These are phyloP conservation scores for Trachops cirrhosus DNA, from an alignment of 2,797 vertebrate genomes.

Conservation along the genomic window DNA sequence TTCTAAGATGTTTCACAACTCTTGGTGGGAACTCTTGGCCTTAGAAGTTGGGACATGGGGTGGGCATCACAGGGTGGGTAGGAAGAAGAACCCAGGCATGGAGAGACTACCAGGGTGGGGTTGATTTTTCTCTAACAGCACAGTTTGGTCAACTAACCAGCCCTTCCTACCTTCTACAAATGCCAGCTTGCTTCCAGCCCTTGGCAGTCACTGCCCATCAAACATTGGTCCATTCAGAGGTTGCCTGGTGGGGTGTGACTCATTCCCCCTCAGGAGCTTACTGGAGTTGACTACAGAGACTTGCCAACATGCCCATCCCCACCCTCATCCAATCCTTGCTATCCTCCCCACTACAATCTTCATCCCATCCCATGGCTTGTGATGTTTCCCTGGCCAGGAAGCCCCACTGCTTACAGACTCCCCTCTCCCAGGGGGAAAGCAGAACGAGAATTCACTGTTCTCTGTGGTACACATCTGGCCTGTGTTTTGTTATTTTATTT, in stretches of 20 bases:
- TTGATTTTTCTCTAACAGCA: conserved; percentile 1
- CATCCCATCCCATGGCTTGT: not conserved
- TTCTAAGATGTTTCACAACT: conserved; percentile 16
- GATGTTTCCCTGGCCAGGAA: not conserved
- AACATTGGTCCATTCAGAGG: not conserved
- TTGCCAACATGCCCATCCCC: not conserved
- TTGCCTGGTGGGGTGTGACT: conserved; percentile 35
- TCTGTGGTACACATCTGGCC: not conserved
- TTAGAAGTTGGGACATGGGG: not conserved
- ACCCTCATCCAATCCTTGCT: not conserved
- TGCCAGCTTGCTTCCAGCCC: not conserved
- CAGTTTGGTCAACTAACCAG: not conserved
- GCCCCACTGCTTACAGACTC: not conserved
- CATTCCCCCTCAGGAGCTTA: conserved; percentile 26
- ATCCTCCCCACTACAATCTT: not conserved
- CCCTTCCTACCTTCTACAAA: not conserved
- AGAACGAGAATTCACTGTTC: conserved; percentile 25
- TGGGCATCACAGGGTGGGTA: not conserved
- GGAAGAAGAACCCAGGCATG: not conserved
- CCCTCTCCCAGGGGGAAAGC: not conserved
- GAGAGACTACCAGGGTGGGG: not conserved
- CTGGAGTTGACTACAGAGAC: conserved; percentile 26
- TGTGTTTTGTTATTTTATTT: conserved; percentile 48
- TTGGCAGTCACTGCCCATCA: not conserved
- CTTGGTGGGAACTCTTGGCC: not conserved